Base-by-base conservation (phyloP, 2,888 invertebrate genomes). In the Euplagia quadripunctaria region DNA sequence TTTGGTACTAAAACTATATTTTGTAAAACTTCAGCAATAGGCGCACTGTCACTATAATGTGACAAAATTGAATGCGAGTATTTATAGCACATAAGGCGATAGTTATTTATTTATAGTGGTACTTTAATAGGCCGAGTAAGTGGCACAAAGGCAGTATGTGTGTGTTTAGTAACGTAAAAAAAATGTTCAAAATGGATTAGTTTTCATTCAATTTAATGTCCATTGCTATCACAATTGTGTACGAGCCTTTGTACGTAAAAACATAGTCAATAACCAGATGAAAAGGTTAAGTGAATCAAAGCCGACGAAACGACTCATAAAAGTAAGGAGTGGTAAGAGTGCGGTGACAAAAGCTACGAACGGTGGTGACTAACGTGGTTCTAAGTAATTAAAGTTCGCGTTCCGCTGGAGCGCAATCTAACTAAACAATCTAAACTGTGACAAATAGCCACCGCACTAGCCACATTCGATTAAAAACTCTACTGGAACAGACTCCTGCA, bases 381-480 rank as follows among this genome's bases (percentile, higher is more conserved):
- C 86, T 84, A 84, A 88, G 86, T 91, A 89, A 92, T 91, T 91
- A 91, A 91, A 91, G 85, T 87, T 85, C 75, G 73, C 77, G 80
- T 75, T 72, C 78, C 71, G 78, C 76, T 67, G 73, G 75, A 79
- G 79, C 77, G 77, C 85, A 85, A 88, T 88, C 88, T 84, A 81
- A 80, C 83, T 74, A 78, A 83, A 83, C 85, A 86, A 89, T 88
- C 88, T 89, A 83, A 85, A 87, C 86, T 85, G 85, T 86, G 87
- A 89, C 86, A 85, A 87, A 87, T 85, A 82, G 82, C 79, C 74
- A 63, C 75, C 68, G 68, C 69, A 52, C 64, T 68, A n/a, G 41
- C 65, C 73, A 64, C 76, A 82, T 80, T 86, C 84, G 75, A 87
- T 87, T 83, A 81, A 82, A 83, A 84, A 80, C 82, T 81, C 65